Conservation (phyloP, 92 coral and sea anemone species). For the Paramuricea clavata region DNA sequence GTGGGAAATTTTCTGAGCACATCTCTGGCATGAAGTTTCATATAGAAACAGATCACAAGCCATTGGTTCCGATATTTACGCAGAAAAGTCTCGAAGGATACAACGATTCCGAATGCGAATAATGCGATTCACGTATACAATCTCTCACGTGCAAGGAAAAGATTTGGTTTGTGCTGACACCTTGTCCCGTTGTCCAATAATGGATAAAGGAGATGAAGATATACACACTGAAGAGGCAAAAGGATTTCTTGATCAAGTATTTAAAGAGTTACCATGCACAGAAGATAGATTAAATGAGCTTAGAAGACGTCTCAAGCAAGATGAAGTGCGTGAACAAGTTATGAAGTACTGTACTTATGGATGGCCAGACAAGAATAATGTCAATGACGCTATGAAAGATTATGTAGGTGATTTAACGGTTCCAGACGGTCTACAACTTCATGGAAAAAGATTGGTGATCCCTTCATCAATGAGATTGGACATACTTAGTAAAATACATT, state of each 20-base stretch:
- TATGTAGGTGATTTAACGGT: conserved; percentile 35
- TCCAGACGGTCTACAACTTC: conserved; percentile 63
- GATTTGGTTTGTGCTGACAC: conserved; percentile 63
- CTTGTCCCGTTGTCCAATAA: conserved; percentile 53
- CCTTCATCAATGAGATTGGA: conserved; percentile 69
- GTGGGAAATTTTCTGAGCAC: conserved; percentile 45
- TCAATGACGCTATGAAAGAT: conserved; percentile 63
- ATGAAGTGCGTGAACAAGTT: conserved; percentile 64
- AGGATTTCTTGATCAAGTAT: not conserved
- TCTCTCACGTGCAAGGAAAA: conserved; percentile 70
- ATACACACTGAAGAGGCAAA: too few relatives aligned
- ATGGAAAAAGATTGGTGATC: conserved; percentile 64
- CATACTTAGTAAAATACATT: conserved; percentile 75
- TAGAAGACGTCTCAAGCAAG: conserved; percentile 63
- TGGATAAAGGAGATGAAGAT: not conserved
- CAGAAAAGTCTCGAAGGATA: conserved; percentile 50
- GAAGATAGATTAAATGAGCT: conserved; percentile 67
- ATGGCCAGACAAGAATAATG: conserved; percentile 68
- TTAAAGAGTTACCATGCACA: conserved; percentile 53
- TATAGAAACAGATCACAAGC: conserved; percentile 72
- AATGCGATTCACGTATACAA: conserved; percentile 69
- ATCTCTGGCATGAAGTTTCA: conserved; percentile 58
- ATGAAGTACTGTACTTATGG: conserved; percentile 37
- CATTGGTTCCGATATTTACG: conserved; percentile 63
- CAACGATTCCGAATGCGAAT: conserved; percentile 62